phyloP scores from a whole-genome alignment of 2,113 vertebrate genomes.

The Stictonetta naevosa region DNA sequence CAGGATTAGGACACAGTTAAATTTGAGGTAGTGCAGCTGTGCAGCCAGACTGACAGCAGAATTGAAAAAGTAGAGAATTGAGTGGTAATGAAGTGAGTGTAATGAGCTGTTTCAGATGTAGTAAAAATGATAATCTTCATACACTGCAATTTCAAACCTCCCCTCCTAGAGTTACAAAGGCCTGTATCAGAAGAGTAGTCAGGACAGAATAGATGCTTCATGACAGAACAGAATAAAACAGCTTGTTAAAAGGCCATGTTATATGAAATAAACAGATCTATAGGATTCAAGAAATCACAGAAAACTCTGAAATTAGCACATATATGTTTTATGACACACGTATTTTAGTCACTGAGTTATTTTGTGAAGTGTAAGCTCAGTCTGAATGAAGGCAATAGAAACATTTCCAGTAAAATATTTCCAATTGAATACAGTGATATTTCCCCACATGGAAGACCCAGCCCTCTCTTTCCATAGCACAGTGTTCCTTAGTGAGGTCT shows the following conservation, averaged over 20 bases:
- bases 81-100: background rate
- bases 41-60: background rate
- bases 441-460: slow-evolving; percentile 47
- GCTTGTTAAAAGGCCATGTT: background rate
- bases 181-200: background rate
- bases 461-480: slow-evolving; percentile 68
- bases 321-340: background rate
- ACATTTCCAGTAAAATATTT: slow-evolving; percentile 62
- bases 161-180: background rate
- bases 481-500: slow-evolving; percentile 46
- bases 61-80: background rate
- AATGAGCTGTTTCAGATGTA: background rate
- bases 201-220: background rate
- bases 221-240: background rate
- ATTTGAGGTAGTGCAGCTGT: background rate
- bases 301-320: slow-evolving; percentile 25
- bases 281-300: background rate
- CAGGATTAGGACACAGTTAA: background rate
- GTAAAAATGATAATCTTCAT: background rate
- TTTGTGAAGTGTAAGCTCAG: background rate
- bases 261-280: background rate
- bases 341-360: background rate
- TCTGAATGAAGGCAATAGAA: background rate
- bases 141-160: background rate
- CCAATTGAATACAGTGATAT: slow-evolving; percentile 34